Conservation (phyloP, 1,140 invertebrate genomes). For the Subanguina moxae region DNA sequence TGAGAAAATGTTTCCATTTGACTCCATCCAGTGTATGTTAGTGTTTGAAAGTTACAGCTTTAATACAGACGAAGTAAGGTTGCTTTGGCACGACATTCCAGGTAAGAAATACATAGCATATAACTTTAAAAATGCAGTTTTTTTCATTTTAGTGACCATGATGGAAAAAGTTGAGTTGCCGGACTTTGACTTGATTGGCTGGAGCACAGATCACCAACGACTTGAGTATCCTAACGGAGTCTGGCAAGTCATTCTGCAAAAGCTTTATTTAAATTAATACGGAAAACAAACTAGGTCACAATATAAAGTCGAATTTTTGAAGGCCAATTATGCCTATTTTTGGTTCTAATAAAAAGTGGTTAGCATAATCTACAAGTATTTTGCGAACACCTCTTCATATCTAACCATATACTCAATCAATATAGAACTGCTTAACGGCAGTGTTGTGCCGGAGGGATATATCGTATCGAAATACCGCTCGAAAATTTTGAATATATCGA, state of each 20-base stretch:
- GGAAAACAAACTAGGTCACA: no score
- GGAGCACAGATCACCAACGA: constrained; percentile 55
- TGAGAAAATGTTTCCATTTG: constrained; percentile 58
- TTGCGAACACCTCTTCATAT: no score
- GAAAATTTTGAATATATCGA: no score
- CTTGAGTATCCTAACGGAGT: constrained; percentile 58
- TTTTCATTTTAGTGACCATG: constrained; percentile 46
- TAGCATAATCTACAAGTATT: no score
- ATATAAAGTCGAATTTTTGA: no score
- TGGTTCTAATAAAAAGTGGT: constrained; percentile 46
- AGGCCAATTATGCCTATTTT: no score
- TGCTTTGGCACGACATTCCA: constrained; percentile 57
- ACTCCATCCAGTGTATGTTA: constrained; percentile 54
- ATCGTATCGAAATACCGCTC: no score
- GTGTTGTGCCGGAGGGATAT: no score
- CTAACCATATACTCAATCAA: no score
- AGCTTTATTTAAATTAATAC: no score
- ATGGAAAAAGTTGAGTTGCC: constrained; percentile 59
- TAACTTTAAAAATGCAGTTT: background rate
- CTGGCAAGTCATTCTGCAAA: constrained; percentile 42
- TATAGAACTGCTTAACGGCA: no score
- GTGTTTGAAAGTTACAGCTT: constrained; percentile 57
- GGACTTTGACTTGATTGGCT: constrained; percentile 58
- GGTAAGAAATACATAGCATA: background rate
- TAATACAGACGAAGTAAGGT: constrained; percentile 56